phyloP scores from a whole-genome alignment of 2,797 vertebrate species.

The Takifugu rubripes region DNA sequence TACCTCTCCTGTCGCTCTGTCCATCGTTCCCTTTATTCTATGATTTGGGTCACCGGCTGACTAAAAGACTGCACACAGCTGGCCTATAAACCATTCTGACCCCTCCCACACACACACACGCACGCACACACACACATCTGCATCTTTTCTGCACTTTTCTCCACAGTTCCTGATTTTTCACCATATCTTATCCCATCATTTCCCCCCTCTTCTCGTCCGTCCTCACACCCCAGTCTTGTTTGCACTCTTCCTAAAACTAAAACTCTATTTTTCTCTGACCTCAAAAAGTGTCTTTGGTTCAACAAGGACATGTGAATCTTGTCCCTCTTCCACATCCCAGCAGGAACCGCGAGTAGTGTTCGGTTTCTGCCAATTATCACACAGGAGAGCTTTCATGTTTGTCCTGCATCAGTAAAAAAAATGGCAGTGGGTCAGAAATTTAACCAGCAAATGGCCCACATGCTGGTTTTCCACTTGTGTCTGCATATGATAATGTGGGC shows the following conservation, averaged over 20 bases:
- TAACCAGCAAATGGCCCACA: slow-evolving; percentile 21
- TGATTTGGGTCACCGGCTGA: slow-evolving; percentile 80
- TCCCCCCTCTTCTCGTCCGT: not conserved
- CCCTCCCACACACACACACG: slow-evolving; percentile 21
- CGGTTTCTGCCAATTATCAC: no score
- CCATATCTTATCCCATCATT: not conserved
- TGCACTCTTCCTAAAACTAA: not conserved
- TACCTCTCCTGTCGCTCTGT: slow-evolving; percentile 20
- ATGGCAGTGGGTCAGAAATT: slow-evolving; percentile 25
- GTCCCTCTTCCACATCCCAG: no score
- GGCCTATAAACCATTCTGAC: slow-evolving; percentile 68
- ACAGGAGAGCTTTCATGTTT: not conserved
- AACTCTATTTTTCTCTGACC: slow-evolving; percentile 32
- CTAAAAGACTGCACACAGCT: slow-evolving; percentile 77
- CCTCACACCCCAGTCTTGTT: not conserved
- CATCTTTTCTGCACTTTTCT: not conserved
- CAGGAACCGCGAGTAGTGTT: no score
- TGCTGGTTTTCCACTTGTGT: slow-evolving; percentile 30
- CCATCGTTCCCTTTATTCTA: slow-evolving; percentile 54
- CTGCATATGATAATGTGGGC: slow-evolving; percentile 47
- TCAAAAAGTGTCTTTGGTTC: no score
- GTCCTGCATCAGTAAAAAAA: not conserved
- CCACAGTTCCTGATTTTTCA: no score
- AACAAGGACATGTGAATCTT: no score
- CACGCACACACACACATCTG: slow-evolving; percentile 16